phyloP scores from a whole-genome alignment of 2,888 invertebrate species.

The Cinara cedri region DNA sequence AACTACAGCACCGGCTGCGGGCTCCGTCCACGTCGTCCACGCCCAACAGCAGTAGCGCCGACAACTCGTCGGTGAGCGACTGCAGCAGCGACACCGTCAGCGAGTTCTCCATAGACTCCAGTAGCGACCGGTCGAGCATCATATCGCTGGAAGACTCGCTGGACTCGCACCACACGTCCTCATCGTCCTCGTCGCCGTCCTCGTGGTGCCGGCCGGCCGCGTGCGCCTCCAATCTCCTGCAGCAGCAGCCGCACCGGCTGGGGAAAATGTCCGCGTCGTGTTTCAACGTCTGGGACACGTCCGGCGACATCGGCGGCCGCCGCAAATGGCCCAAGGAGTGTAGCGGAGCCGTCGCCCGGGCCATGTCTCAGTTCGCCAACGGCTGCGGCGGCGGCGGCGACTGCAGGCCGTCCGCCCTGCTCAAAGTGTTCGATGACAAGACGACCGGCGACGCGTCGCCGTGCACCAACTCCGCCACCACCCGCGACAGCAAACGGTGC shows the following conservation, averaged over 20 bases:
- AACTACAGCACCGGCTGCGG: conserved; percentile 59
- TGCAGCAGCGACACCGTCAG: conserved; percentile 65
- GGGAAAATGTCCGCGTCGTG: conserved; percentile 59
- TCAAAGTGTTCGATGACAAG: conserved; percentile 39
- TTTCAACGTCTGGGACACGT: conserved; percentile 60
- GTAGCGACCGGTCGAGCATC: conserved; percentile 66
- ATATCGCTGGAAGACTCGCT: conserved; percentile 65
- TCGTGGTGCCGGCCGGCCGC: conserved; percentile 30
- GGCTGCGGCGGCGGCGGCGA: conserved; percentile 41
- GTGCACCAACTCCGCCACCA: neutral
- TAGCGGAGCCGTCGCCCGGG: conserved; percentile 65
- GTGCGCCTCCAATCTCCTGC: conserved; percentile 12
- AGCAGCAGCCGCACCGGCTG: conserved; percentile 58
- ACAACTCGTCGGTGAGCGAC: conserved; percentile 62
- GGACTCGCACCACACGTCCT: conserved; percentile 60
- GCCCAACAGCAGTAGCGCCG: conserved; percentile 58
- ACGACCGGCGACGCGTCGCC: conserved; percentile 32
- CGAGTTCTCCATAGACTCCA: conserved; percentile 66
- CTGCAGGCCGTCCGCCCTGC: conserved; percentile 54
- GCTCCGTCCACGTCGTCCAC: conserved; percentile 55
- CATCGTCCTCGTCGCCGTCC: conserved; percentile 27
- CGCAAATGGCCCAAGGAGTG: conserved; percentile 64
- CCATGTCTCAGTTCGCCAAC: conserved; percentile 63
- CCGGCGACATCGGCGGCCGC: neutral
- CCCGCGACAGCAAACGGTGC: conserved; percentile 56